These are phyloP conservation scores for Meloidogyne chitwoodi DNA, from an alignment of 1,140 invertebrate species.

Conservation along the genomic window DNA sequence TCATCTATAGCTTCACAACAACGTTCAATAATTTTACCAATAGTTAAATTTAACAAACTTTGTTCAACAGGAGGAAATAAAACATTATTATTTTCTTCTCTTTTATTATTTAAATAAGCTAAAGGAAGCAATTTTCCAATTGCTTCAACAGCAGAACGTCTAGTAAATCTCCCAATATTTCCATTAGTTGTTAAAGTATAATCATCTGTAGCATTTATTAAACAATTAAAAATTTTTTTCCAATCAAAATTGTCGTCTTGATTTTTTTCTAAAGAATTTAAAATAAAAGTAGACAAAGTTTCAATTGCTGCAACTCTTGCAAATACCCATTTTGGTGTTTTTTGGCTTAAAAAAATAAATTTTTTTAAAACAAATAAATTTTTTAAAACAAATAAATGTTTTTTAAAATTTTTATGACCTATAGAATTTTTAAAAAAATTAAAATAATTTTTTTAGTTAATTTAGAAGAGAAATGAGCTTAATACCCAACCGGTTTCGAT, in stretches of 20 bases:
- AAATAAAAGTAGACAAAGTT: conserved; percentile 16
- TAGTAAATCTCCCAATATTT: conserved; percentile 23
- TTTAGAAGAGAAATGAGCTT: no score
- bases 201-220: conserved; percentile 14
- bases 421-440: no score
- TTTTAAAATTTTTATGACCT: no score
- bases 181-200: conserved; percentile 28
- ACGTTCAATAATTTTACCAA: conserved; percentile 21
- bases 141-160: conserved; percentile 13
- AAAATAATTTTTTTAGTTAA: no score
- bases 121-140: conserved; percentile 6
- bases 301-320: conserved; percentile 29
- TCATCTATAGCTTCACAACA: conserved; percentile 33
- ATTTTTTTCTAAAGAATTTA: background rate
- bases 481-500: no score
- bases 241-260: background rate
- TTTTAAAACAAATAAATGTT: no score
- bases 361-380: background rate
- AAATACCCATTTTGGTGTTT: conserved; percentile 35
- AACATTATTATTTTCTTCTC: conserved; percentile 3
- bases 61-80: background rate
- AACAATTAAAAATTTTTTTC: background rate
- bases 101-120: background rate
- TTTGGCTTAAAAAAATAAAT: conserved; percentile 8
- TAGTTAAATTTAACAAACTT: background rate